Evolutionary conservation across 1,140 invertebrate genomes (phyloP).

Genomic region (Thrips palmi): DNA sequence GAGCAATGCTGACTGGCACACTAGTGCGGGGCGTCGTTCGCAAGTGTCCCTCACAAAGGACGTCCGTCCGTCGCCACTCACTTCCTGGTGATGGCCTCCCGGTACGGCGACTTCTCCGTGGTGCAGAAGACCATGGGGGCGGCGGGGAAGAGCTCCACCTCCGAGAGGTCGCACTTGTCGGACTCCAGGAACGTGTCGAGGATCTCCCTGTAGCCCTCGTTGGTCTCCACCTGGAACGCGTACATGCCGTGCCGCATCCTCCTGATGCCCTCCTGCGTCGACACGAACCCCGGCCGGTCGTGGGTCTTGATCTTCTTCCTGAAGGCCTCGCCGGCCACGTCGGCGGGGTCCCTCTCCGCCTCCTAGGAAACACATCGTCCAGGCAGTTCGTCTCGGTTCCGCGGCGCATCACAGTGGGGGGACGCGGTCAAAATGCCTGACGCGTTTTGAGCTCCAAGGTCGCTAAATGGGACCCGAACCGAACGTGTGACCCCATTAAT

Average conservation of each 20-base stretch:
- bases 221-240: slow-evolving; percentile 26
- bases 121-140: slow-evolving; percentile 30
- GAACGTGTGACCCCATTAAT: too few relatives aligned
- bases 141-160: slow-evolving; percentile 31
- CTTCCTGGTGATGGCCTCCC: slow-evolving; percentile 31
- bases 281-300: too few relatives aligned
- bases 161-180: slow-evolving; percentile 35
- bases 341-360: too few relatives aligned
- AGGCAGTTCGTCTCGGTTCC: too few relatives aligned
- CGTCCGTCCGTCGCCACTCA: slow-evolving; percentile 12
- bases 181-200: slow-evolving; percentile 33
- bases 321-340: too few relatives aligned
- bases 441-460: too few relatives aligned
- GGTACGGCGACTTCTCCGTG: slow-evolving; percentile 31
- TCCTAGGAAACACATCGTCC: too few relatives aligned
- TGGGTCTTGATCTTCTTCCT: too few relatives aligned
- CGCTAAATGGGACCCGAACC: too few relatives aligned
- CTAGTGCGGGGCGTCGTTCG: not conserved
- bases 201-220: slow-evolving; percentile 32
- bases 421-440: too few relatives aligned
- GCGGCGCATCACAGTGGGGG: too few relatives aligned
- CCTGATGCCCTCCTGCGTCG: not conserved
- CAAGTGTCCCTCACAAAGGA: not conserved
- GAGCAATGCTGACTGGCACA: too few relatives aligned
- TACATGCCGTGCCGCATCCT: slow-evolving; percentile 3